Conservation (phyloP, 2,113 vertebrate species). For the Pseudonaja textilis region DNA sequence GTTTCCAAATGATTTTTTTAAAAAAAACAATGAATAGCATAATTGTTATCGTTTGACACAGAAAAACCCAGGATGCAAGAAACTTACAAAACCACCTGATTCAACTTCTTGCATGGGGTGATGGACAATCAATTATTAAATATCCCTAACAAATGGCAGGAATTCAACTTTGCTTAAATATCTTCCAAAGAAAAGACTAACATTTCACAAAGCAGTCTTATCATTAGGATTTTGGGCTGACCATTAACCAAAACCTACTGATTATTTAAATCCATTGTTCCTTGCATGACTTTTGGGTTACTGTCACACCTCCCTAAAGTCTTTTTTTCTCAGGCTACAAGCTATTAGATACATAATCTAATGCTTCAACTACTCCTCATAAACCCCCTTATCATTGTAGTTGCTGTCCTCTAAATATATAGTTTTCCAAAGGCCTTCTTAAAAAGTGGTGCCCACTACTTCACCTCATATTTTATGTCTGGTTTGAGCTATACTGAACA, state of each 20-base stretch:
- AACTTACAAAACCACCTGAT: neutral
- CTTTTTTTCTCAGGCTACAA: neutral
- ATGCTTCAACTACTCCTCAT: neutral
- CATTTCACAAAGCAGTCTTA: neutral
- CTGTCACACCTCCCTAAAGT: neutral
- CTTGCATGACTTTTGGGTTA: neutral
- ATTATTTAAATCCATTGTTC: neutral
- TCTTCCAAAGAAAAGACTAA: neutral
- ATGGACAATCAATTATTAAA: neutral
- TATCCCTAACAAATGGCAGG: neutral
- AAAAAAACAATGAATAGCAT: slow-evolving; percentile 38
- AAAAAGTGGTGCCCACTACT: neutral
- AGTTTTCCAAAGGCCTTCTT: neutral
- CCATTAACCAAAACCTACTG: neutral
- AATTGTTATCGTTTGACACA: neutral
- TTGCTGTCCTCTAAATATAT: neutral
- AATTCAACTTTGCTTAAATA: neutral
- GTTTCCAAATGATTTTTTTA: slow-evolving; percentile 54
- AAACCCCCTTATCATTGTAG: neutral
- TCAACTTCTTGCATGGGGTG: neutral
- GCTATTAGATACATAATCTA: neutral
- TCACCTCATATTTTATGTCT: neutral
- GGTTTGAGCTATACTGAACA: neutral
- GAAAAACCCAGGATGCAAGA: neutral
- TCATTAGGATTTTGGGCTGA: neutral